phyloP scores from a whole-genome alignment of 2,888 invertebrate species.

The Pseudococcus jackbeardsleyi region DNA sequence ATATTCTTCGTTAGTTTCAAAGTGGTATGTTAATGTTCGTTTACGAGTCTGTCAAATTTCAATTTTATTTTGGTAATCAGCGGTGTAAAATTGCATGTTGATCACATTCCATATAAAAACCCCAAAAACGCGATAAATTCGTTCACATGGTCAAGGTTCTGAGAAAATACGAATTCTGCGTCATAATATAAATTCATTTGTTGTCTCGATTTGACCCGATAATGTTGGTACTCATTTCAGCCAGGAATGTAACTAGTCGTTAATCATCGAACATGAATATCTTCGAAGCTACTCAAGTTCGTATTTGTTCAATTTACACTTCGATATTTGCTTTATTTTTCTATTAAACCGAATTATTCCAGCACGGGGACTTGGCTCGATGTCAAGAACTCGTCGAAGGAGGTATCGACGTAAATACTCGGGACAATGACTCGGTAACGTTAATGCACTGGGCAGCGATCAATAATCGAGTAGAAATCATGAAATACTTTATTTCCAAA shows the following conservation, averaged over 20 bases:
- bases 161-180: background rate
- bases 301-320: background rate
- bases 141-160: background rate
- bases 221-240: background rate
- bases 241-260: background rate
- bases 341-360: conserved; percentile 66
- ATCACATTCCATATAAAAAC: background rate
- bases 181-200: background rate
- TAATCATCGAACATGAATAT: conserved; percentile 48
- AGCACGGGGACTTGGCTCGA: conserved; percentile 89
- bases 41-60: background rate
- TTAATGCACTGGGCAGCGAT: conserved; percentile 99
- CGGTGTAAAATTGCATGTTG: too few relatives aligned
- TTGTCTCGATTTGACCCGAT: background rate
- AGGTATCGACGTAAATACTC: conserved; percentile 94
- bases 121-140: background rate
- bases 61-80: background rate
- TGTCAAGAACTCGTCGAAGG: conserved; percentile 79
- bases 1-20: too few relatives aligned
- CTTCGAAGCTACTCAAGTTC: conserved; percentile 57
- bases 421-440: conserved; percentile 95
- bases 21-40: too few relatives aligned
- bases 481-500: conserved; percentile 87
- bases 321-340: background rate
- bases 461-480: conserved; percentile 94